Base-by-base conservation (phyloP, 2,888 invertebrate genomes). In the Drosophila ezoana region DNA sequence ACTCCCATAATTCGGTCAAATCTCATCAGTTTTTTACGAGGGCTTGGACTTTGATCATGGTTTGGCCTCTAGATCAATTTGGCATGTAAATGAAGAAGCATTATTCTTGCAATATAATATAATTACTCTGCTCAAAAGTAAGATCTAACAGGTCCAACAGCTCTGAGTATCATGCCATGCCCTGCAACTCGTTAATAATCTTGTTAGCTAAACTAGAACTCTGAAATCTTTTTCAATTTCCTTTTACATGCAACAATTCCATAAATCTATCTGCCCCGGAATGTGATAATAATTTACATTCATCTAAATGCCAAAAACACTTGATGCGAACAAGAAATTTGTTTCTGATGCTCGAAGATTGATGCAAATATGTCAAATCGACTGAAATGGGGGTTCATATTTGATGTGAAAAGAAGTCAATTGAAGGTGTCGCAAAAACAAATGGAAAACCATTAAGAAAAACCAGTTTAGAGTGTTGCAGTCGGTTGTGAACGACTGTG, bases 201-300 rank as follows among this genome's bases (percentile, higher is more conserved):
- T 8, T 23, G 23, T 23, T 23, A 23, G 6, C 1, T 23, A n/a
- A 9, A 14, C 28, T 14, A 32, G 4, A 8, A 8, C 2, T 53
- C 11, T 1, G 16, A 3, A 5, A 8, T 18, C 16, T 6, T 8
- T 20, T 23, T 51, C 14, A 4, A n/a, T 33, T 41, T 56, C 37
- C 49, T 37, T 37, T 37, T 4, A 14, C 8, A 28, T 8, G 28
- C 28, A 28, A 28, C 28, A 28, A 28, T 28, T 23, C 37, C 6
- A 23, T n/a, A 20, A 13, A 13, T 14, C 4, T 10, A 8, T 41
- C 41, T n/a, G 11, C 3, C 1, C 14, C 14, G 23, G 37, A n/a
- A 13, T 56, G 23, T 23, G 59, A n/a, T 57, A 43, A 41, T 33
- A 57, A 57, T 28, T 58, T 37, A 43, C 60, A 58, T 35, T 58